phyloP scores from a whole-genome alignment of 2,797 vertebrate genomes.

The Masticophis lateralis region DNA sequence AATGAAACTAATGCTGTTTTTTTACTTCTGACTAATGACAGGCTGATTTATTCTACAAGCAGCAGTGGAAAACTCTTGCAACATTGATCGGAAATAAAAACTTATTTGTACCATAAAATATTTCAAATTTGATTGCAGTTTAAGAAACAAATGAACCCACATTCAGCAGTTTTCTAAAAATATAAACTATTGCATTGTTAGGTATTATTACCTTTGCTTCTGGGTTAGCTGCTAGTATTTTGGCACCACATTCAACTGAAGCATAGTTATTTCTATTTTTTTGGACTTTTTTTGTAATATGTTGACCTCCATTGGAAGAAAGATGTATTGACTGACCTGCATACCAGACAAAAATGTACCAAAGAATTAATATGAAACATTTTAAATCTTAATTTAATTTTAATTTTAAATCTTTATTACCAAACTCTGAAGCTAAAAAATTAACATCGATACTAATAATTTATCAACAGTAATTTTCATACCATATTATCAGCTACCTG shows the following conservation, averaged over 20 bases:
- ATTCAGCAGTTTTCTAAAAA: neutral
- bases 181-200: neutral
- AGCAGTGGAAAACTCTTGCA: neutral
- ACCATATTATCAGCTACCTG: neutral
- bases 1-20: neutral
- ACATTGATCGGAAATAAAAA: neutral
- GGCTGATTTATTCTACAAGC: neutral
- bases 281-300: slow-evolving; percentile 90
- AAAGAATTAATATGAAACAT: neutral
- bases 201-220: slow-evolving; percentile 88
- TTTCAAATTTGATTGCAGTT: neutral
- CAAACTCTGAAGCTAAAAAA: slow-evolving; percentile 6
- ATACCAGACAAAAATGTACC: slow-evolving; percentile 49
- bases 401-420: slow-evolving; percentile 15
- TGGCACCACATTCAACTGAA: slow-evolving; percentile 97
- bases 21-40: neutral
- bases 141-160: neutral
- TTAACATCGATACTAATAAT: neutral
- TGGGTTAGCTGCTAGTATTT: slow-evolving; percentile 93
- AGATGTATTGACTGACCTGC: slow-evolving; percentile 92
- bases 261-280: slow-evolving; percentile 99
- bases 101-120: neutral
- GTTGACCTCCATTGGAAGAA: slow-evolving; percentile 82
- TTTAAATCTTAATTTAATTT: neutral
- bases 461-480: neutral